Base-by-base conservation (phyloP, 2,113 vertebrate species). In the Sapajus apella region DNA sequence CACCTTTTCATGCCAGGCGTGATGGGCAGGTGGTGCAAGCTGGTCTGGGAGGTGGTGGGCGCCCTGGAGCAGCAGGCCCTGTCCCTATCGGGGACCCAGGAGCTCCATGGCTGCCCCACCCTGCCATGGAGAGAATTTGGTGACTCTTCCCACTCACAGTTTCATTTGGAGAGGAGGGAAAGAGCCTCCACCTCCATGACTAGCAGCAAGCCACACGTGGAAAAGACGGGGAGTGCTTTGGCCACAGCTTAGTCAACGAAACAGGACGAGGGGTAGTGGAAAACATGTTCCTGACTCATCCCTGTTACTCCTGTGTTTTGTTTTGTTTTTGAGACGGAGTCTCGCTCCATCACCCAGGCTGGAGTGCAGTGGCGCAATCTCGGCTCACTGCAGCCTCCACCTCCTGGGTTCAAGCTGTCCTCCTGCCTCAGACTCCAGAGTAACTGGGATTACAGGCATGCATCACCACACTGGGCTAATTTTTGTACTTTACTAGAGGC, bases 1-100 rank as follows among this genome's bases (percentile, higher is more conserved):
- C 21, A 13, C 77, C 55, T 8, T 0, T 32, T 45, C 72, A 1
- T 1, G 6, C 75, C 12, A 2, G 13, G 68, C 10, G 2, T 32
- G 17, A 10, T 0, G 4, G 6, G n/a, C 52, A 13, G 17, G 3
- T 47, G 43, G 0, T 2, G 11, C 5, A 3, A 0, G 3, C 58
- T 1, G 20, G 3, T 17, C 11, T 6, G 6, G 10, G 66, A 45
- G 47, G 2, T 25, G 3, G 40, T 43, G 21, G 27, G 18, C 11
- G 32, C 18, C 64, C 50, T 30, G 25, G n/a, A 72, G 21, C 55
- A 0, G 20, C 11, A 0, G 25, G 7, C 27, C 61, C 45, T 21
- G 40, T 9, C 10, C 3, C 23, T 17, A 2, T 20, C 5, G 47
- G 23, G 6, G 12, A 43, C 45, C 20, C 12, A 4, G 50, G 52